Evolutionary conservation across 2,113 vertebrate genomes (phyloP).

Genomic region (Aptenodytes forsteri): DNA sequence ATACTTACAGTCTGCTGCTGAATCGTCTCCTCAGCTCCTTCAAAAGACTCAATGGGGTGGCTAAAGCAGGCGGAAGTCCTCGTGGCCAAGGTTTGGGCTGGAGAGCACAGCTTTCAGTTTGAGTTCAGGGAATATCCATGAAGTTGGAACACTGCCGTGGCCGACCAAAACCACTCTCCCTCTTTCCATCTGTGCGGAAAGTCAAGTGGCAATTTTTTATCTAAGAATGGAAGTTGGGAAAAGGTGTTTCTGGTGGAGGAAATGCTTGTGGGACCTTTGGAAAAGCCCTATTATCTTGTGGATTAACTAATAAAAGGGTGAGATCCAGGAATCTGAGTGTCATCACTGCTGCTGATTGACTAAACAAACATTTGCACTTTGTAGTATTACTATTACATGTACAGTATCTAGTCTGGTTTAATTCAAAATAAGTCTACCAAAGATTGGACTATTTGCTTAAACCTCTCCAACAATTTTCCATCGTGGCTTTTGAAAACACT

Average conservation of each 20-base stretch:
- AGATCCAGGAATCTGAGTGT: not conserved
- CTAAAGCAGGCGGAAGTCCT: not conserved
- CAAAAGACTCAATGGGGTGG: not conserved
- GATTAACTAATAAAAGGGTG: not conserved
- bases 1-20: not conserved
- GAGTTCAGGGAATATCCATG: not conserved
- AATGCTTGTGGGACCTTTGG: not conserved
- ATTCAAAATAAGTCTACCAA: not conserved
- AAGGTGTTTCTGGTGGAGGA: not conserved
- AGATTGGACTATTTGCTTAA: not conserved
- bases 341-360: not conserved
- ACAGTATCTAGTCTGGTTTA: not conserved
- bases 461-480: not conserved
- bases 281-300: not conserved
- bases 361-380: not conserved
- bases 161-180: not conserved
- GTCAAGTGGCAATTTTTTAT: not conserved
- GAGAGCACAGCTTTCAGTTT: not conserved
- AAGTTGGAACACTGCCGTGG: not conserved
- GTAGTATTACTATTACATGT: not conserved
- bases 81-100: fast-evolving
- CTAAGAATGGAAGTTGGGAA: not conserved
- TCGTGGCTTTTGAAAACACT: not conserved
- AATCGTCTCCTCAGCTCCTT: not conserved
- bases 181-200: not conserved